These are phyloP conservation scores for Corythornis vintsioides DNA, from an alignment of 2,113 vertebrate species.

Conservation along the genomic window DNA sequence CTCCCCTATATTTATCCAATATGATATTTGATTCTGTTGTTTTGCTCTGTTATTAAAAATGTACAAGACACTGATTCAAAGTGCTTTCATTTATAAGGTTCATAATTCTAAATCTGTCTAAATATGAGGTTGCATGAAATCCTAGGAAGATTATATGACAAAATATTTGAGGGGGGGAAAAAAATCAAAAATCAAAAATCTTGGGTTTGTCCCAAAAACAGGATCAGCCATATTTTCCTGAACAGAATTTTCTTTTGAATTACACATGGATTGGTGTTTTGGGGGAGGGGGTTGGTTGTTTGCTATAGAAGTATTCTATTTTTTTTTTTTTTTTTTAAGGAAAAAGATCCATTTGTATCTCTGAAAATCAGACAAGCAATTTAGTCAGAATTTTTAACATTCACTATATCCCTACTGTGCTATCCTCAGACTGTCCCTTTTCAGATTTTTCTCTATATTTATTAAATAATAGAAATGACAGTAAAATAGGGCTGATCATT, in stretches of 20 bases:
- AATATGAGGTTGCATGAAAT: neutral
- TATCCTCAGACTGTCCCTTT: neutral
- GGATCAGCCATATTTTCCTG: neutral
- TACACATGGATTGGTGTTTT: neutral
- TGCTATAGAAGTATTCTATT: neutral
- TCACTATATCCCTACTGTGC: neutral
- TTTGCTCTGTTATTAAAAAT: neutral
- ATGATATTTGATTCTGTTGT: neutral
- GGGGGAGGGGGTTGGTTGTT: fast-evolving
- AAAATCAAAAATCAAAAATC: no score
- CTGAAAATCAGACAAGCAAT: neutral
- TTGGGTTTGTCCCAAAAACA: neutral
- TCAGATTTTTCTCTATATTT: neutral
- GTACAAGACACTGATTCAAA: neutral
- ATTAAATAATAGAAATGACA: neutral
- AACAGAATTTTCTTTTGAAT: neutral
- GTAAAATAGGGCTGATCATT: neutral
- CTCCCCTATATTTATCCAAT: neutral
- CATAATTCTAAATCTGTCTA: slow-evolving; percentile 10
- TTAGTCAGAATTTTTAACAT: slow-evolving; percentile 5
- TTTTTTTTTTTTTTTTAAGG: neutral
- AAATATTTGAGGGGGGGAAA: neutral
- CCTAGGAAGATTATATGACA: neutral
- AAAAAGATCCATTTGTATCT: neutral
- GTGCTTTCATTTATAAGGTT: neutral